These are phyloP conservation scores for Propsilocerus akamusi DNA, from an alignment of 1,140 invertebrate genomes.

Conservation along the genomic window DNA sequence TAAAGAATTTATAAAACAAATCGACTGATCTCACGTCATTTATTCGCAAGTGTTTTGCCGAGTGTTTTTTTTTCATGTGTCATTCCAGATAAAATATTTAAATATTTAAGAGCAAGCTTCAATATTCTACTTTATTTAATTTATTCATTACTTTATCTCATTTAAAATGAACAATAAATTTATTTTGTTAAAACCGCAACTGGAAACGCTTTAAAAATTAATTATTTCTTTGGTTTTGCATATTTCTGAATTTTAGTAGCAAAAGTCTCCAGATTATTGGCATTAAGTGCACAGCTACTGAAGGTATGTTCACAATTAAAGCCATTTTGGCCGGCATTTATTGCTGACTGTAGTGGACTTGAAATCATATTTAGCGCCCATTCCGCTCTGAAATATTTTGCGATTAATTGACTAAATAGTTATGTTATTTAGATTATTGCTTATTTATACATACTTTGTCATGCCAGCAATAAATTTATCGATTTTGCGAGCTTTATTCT, in stretches of 20 bases:
- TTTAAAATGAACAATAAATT: no score
- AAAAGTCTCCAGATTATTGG: not conserved
- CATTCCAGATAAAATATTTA: no score
- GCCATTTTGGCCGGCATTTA: not conserved
- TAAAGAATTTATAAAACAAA: slow-evolving; percentile 16
- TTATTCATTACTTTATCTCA: no score
- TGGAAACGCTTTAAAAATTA: no score
- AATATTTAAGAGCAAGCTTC: no score
- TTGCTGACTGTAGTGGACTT: not conserved
- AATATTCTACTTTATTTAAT: no score
- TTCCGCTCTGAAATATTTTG: not conserved
- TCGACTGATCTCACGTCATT: not conserved
- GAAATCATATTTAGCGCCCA: not conserved
- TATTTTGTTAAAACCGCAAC: no score
- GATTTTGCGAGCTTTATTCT: not conserved
- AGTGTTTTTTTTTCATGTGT: no score
- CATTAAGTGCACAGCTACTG: not conserved
- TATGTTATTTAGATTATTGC: no score
- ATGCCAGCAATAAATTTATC: not conserved
- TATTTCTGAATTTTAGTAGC: not conserved
- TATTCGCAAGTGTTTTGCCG: no score
- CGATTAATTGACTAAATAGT: no score
- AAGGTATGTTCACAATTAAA: not conserved
- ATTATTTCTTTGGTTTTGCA: not conserved
- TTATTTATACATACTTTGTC: not conserved